phyloP scores from a whole-genome alignment of 2,888 invertebrate genomes.

The Dinocampus coccinellae region DNA sequence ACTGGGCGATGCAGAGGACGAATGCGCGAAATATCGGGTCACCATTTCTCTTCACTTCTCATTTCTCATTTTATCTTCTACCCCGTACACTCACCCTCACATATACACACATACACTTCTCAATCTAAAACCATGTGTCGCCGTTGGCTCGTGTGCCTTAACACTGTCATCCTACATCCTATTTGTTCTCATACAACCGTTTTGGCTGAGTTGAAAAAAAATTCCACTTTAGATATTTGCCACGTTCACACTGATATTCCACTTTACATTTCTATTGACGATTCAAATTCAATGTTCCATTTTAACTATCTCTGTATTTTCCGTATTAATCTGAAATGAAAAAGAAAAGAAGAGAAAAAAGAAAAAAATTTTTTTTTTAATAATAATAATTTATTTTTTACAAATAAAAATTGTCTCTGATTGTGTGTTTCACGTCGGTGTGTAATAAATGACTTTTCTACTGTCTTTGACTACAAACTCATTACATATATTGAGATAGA shows the following conservation, averaged over 20 bases:
- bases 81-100: too few relatives aligned
- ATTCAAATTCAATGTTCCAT: conserved; percentile 9
- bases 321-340: neutral
- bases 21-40: conserved; percentile 39
- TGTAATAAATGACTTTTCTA: neutral
- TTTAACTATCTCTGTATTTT: neutral
- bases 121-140: conserved; percentile 34
- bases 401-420: neutral
- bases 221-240: conserved; percentile 14
- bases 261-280: conserved; percentile 18
- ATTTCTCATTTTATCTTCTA: neutral
- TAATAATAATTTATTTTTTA: too few relatives aligned
- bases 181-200: conserved; percentile 22
- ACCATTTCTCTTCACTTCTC: conserved; percentile 17
- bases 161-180: neutral
- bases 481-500: neutral
- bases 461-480: neutral
- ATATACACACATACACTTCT: conserved; percentile 31
- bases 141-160: conserved; percentile 3
- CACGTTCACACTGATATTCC: conserved; percentile 12
- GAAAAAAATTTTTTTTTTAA: too few relatives aligned
- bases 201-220: conserved; percentile 20
- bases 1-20: conserved; percentile 30
- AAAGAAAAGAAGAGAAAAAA: conserved; percentile 1
- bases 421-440: neutral